These are phyloP conservation scores for Pteromalus puparum DNA, from an alignment of 1,140 invertebrate genomes.

Conservation along the genomic window DNA sequence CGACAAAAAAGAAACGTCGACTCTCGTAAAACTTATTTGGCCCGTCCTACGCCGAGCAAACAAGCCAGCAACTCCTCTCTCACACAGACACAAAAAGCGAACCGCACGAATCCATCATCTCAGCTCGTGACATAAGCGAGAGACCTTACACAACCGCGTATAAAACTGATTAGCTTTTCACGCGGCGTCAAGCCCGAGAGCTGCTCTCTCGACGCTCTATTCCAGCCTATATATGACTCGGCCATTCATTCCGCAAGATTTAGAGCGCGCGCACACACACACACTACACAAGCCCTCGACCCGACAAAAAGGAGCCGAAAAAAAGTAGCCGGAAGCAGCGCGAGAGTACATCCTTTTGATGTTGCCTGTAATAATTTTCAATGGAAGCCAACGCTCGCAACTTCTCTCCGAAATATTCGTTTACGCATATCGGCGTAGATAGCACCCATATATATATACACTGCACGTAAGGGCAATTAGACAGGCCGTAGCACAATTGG, in stretches of 20 bases:
- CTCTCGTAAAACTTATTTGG: neutral
- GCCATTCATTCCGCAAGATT: neutral
- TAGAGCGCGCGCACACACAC: neutral
- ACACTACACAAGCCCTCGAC: neutral
- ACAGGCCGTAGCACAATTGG: neutral
- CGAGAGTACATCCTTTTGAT: slow-evolving; percentile 10
- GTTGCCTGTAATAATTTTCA: neutral
- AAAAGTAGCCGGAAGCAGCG: neutral
- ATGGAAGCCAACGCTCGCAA: neutral
- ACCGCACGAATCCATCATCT: no score
- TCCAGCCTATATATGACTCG: no score
- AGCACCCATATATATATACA: neutral
- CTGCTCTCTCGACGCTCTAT: neutral
- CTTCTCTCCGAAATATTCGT: neutral
- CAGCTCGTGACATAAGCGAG: neutral
- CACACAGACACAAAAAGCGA: no score
- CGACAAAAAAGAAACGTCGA: neutral
- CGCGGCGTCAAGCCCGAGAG: neutral
- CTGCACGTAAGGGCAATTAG: slow-evolving; percentile 13
- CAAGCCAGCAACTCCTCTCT: no score
- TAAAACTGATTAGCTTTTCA: slow-evolving; percentile 9
- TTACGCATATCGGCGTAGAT: neutral
- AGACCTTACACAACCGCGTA: neutral
- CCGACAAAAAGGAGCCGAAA: neutral
- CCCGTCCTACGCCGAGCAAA: no score